Conservation (phyloP, 2,888 invertebrate species). For the Exocentrus adspersus region DNA sequence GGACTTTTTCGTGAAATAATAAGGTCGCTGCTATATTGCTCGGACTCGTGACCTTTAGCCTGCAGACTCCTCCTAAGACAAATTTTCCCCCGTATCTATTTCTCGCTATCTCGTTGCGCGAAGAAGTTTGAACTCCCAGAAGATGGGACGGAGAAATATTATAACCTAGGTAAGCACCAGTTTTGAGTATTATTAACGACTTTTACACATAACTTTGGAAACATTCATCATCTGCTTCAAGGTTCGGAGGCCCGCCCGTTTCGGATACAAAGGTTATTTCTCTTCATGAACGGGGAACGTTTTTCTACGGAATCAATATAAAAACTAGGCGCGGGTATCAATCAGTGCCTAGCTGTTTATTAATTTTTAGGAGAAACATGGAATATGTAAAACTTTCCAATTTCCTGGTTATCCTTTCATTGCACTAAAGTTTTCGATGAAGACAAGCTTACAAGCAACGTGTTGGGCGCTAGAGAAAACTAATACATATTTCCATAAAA, state of each 20-base stretch:
- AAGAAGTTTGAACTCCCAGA: slow-evolving; percentile 61
- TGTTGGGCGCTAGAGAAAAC: no score
- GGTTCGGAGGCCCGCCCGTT: slow-evolving; percentile 38
- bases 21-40: slow-evolving; percentile 17
- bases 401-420: no score
- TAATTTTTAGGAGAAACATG: no score
- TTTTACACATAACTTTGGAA: slow-evolving; percentile 63
- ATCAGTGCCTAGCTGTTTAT: no score
- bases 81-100: slow-evolving; percentile 60
- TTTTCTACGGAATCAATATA: slow-evolving; percentile 19
- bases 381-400: no score
- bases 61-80: slow-evolving; percentile 51
- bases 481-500: no score
- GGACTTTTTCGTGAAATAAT: no score
- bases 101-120: slow-evolving; percentile 60
- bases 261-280: slow-evolving; percentile 55
- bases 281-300: slow-evolving; percentile 42
- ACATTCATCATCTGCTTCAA: slow-evolving; percentile 60
- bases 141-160: slow-evolving; percentile 60
- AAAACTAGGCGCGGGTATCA: no score
- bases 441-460: no score
- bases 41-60: slow-evolving; percentile 8
- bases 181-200: slow-evolving; percentile 65
- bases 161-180: slow-evolving; percentile 61
- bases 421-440: no score